These are phyloP conservation scores for Promerops cafer DNA, from an alignment of 2,113 vertebrate species.

Conservation along the genomic window DNA sequence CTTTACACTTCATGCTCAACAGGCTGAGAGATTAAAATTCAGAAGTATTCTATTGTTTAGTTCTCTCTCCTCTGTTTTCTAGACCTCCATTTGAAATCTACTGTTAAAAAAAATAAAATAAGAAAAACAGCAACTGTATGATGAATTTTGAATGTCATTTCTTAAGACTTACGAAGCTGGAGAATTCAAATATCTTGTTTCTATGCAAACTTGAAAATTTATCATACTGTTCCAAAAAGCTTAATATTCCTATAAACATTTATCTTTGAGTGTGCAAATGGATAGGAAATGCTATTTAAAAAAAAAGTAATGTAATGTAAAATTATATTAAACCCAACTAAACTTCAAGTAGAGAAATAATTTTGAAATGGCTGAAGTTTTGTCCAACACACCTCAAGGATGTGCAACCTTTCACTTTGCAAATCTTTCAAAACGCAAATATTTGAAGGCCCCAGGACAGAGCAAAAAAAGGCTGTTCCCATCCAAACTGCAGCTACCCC, in stretches of 20 bases:
- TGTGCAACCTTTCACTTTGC: background rate
- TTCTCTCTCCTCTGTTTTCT: background rate
- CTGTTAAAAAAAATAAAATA: no score
- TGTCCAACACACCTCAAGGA: background rate
- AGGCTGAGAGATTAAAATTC: background rate
- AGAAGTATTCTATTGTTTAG: background rate
- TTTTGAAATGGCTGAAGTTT: background rate
- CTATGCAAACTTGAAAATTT: background rate
- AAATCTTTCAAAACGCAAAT: rapidly evolving
- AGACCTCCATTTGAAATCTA: background rate
- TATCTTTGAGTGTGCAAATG: background rate
- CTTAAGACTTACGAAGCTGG: background rate
- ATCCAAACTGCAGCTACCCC: background rate
- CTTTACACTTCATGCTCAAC: background rate
- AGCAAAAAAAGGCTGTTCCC: background rate
- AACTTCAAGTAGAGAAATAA: background rate
- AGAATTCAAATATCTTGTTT: background rate
- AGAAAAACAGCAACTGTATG: background rate
- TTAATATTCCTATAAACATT: background rate
- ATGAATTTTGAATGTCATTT: background rate
- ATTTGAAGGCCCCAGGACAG: background rate
- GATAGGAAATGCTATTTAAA: background rate
- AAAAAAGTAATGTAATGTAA: background rate
- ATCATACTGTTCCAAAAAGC: background rate
- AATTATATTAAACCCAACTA: background rate